Evolutionary conservation across 2,888 invertebrate genomes (phyloP).

Genomic region (Meloe dianella): DNA sequence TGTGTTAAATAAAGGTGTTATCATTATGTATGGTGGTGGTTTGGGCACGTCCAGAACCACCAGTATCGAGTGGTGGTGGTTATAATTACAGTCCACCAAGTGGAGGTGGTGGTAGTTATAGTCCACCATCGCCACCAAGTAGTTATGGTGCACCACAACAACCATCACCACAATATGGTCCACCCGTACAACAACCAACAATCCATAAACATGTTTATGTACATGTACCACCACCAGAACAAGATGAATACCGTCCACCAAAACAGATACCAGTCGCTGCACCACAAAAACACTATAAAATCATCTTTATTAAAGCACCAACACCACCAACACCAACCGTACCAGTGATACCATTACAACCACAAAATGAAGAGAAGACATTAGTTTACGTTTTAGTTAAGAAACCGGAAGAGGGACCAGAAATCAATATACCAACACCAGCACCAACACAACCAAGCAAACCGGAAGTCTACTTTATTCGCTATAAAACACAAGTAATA

Average conservation of each 20-base stretch:
- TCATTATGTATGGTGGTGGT: conserved; percentile 56
- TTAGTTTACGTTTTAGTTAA: conserved; percentile 87
- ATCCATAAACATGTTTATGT: conserved; percentile 92
- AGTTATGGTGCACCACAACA: conserved; percentile 64
- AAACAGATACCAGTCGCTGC: conserved; percentile 63
- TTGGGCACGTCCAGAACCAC: conserved; percentile 56
- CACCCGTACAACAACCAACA: conserved; percentile 75
- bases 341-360: conserved; percentile 80
- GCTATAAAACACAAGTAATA: conserved; percentile 82
- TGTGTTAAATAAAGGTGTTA: conserved; percentile 46
- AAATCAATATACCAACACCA: conserved; percentile 78
- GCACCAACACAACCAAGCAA: conserved; percentile 86
- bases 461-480: conserved; percentile 89
- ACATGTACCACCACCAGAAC: conserved; percentile 88
- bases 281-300: conserved; percentile 83
- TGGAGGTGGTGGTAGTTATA: conserved; percentile 55
- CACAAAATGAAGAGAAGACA: conserved; percentile 88
- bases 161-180: conserved; percentile 68
- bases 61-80: conserved; percentile 33
- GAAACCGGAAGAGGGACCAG: conserved; percentile 85
- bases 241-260: conserved; percentile 74
- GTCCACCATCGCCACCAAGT: conserved; percentile 59
- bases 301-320: conserved; percentile 86
- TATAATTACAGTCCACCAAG: conserved; percentile 49
- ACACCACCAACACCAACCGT: conserved; percentile 82